Evolutionary conservation across 2,888 invertebrate genomes (phyloP), one percentile per base, ranked within the genome.

Genomic region (Calameuta filiformis): DNA sequence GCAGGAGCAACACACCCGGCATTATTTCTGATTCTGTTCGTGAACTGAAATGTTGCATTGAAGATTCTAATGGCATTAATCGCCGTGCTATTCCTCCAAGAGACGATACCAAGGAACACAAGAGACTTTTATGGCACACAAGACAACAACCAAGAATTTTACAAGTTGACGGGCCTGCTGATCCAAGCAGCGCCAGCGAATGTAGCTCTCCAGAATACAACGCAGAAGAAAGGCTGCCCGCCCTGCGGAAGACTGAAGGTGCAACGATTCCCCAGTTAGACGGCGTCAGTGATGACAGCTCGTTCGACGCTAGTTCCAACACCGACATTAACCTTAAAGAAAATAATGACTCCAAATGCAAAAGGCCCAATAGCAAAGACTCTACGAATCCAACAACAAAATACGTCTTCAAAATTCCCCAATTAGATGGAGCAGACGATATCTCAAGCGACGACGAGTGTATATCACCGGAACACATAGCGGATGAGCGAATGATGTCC

Each of bases 391-490:
- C 31, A 34, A 4, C 71, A 12, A 71, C 31, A 31, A 34, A 31
- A 4, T 31, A 34, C 71, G 71, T 31, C 34, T 71, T 31, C 31
- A 33, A 85, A 75, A 94, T 95, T 81, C 94, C 94, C 83, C 95
- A 95, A 89, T 91, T 95, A 76, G 95, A 95, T 89, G 95, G 95
- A 23, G 94, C 95, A 3, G 94, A 95, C 83, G 96, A 96, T 83
- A 93, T 94, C 81, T 93, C 95, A 33, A 94, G 93, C 71, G 90
- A 90, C 75, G 90, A 90, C 11, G 90, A 90, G 74, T 88, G 86
- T 69, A 76, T 83, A 12, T 87, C 85, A 6, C 84, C 87, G 6
- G 83, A 85, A n/a, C 78, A 80, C 6, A 80, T 77, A 6, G 69
- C 78, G 12, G 81, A 82, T 35, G 80, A 79, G 15, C 83, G 85